These are phyloP conservation scores for Lepus europaeus DNA, from an alignment of 2,113 vertebrate species.

Conservation along the genomic window DNA sequence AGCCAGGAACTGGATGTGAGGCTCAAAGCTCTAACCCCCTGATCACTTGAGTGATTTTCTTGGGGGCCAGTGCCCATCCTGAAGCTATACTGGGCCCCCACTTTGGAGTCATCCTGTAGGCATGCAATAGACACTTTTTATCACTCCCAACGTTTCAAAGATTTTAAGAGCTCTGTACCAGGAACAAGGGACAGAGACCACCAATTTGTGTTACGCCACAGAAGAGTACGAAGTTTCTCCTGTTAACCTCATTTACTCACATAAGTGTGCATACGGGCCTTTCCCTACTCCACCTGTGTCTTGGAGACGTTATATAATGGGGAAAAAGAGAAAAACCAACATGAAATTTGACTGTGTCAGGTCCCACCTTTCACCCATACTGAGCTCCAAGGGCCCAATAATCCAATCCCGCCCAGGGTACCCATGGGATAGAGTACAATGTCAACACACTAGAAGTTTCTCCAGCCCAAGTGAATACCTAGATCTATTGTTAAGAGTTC, in stretches of 20 bases:
- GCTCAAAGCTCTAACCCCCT: background rate
- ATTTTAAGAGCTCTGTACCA: too few relatives aligned
- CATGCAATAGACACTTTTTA: background rate
- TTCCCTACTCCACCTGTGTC: background rate
- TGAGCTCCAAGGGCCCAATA: background rate
- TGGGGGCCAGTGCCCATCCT: too few relatives aligned
- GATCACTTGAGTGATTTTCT: background rate
- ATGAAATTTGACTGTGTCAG: background rate
- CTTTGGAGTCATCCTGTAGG: background rate
- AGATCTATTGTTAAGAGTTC: background rate
- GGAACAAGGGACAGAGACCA: background rate
- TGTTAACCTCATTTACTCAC: background rate
- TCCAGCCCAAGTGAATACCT: background rate
- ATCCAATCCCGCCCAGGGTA: background rate
- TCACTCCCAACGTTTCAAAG: background rate
- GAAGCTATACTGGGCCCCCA: background rate
- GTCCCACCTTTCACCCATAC: background rate
- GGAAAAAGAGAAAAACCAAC: background rate
- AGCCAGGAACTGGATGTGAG: background rate
- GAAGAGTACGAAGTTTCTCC: background rate
- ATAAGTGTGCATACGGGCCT: background rate
- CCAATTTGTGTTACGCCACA: background rate
- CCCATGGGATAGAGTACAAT: background rate
- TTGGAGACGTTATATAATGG: background rate
- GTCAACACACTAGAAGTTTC: background rate